Percentiles rank a stretch among this genome's conserved stretches.
phyloP scores from a whole-genome alignment of 2,113 vertebrate genomes.

The Polypterus senegalus region DNA sequence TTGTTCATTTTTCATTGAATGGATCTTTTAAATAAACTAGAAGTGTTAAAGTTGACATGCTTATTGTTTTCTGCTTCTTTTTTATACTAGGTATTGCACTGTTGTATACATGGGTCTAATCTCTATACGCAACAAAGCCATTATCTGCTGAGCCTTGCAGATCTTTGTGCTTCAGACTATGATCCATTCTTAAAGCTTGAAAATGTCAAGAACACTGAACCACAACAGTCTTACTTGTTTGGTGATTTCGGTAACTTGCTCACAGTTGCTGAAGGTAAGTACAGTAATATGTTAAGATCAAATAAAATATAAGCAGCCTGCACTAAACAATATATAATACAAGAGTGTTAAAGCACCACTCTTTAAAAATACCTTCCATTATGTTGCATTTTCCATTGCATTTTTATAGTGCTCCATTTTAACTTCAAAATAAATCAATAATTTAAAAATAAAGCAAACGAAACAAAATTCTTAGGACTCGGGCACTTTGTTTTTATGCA shows the following conservation, averaged over 20 bases:
- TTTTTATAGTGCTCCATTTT: too few relatives aligned
- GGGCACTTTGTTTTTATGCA: too few relatives aligned
- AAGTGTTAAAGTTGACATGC: neutral
- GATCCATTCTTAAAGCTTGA: conserved; percentile 78
- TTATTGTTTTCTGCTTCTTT: conserved; percentile 2
- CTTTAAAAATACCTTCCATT: too few relatives aligned
- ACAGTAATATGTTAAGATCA: neutral
- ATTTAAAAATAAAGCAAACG: too few relatives aligned
- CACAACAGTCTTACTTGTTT: conserved; percentile 47
- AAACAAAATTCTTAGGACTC: too few relatives aligned
- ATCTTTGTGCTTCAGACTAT: conserved; percentile 72
- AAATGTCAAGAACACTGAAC: conserved; percentile 67
- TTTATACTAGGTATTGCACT: conserved; percentile 73
- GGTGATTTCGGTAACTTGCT: conserved; percentile 74
- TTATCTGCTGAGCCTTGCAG: conserved; percentile 78
- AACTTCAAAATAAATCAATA: too few relatives aligned
- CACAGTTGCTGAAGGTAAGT: conserved; percentile 84
- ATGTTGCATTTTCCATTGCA: too few relatives aligned
- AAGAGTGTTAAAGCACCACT: too few relatives aligned
- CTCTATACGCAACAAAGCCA: conserved; percentile 85
- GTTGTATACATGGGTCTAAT: conserved; percentile 82
- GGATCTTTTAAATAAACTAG: neutral
- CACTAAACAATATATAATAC: too few relatives aligned
- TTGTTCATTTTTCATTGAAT: too few relatives aligned
- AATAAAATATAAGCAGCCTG: too few relatives aligned